Conservation (phyloP, 1,140 invertebrate species). For the Diachasmimorpha longicaudata region DNA sequence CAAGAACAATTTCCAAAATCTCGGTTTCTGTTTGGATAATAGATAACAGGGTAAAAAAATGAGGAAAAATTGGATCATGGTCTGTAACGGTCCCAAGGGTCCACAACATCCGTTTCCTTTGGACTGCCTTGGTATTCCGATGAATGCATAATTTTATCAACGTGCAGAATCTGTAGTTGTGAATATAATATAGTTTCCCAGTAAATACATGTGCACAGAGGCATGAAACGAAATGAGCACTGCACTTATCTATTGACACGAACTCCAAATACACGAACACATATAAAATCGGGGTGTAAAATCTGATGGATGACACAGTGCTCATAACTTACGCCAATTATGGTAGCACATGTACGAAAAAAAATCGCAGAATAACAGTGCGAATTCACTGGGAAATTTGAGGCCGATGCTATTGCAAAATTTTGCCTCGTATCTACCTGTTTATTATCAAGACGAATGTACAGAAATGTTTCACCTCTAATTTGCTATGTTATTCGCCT, state of each 20-base stretch:
- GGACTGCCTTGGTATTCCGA: slow-evolving; percentile 29
- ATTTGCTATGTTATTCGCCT: no score
- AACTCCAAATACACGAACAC: neutral
- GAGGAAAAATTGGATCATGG: neutral
- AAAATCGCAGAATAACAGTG: no score
- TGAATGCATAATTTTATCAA: slow-evolving; percentile 25
- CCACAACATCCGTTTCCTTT: slow-evolving; percentile 31
- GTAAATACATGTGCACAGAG: slow-evolving; percentile 7
- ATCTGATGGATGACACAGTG: neutral
- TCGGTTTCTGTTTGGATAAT: neutral
- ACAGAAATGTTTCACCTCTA: no score
- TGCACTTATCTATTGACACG: slow-evolving; percentile 11
- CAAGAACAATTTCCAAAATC: no score
- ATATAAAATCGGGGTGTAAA: neutral
- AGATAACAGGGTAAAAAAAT: neutral
- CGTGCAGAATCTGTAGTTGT: slow-evolving; percentile 17
- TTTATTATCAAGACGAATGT: no score
- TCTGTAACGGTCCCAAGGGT: slow-evolving; percentile 20
- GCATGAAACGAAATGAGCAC: slow-evolving; percentile 11
- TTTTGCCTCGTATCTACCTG: no score
- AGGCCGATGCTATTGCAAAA: no score
- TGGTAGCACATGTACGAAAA: neutral
- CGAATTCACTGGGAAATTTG: no score
- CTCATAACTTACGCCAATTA: neutral
- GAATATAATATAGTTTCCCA: slow-evolving; percentile 26